Conservation (phyloP, 2,113 vertebrate species). For the Chunga burmeisteri region DNA sequence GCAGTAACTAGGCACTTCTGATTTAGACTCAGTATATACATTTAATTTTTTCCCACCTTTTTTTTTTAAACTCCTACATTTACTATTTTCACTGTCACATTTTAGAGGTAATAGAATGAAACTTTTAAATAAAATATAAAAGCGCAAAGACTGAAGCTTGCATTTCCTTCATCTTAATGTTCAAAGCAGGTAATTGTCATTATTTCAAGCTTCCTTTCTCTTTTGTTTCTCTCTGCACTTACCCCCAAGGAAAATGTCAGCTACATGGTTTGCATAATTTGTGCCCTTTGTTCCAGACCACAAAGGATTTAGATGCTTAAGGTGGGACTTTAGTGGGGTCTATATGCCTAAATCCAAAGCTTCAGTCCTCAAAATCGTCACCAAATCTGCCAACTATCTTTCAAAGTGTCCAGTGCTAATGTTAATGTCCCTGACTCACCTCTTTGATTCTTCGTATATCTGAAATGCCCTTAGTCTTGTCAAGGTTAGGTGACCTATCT, state of each 20-base stretch:
- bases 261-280: not conserved
- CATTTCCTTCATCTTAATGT: constrained; percentile 20
- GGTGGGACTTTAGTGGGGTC: not conserved
- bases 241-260: constrained; percentile 33
- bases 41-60: not conserved
- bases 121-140: not conserved
- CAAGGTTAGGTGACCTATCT: not conserved
- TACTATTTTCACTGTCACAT: not conserved
- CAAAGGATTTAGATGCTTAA: not conserved
- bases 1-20: not conserved
- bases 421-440: not conserved
- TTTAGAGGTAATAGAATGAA: not conserved
- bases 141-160: not conserved
- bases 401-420: not conserved
- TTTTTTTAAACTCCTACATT: not conserved
- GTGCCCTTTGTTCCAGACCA: not conserved
- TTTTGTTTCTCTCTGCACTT: not conserved
- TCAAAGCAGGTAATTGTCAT: constrained; percentile 24
- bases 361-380: not conserved
- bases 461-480: not conserved
- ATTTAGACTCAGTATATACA: not conserved
- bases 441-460: not conserved
- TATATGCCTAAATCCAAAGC: not conserved
- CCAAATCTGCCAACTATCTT: not conserved
- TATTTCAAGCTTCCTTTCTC: constrained; percentile 11